These are phyloP conservation scores for Mongoloraphidia duomilia DNA, from an alignment of 2,888 invertebrate species.

Conservation along the genomic window DNA sequence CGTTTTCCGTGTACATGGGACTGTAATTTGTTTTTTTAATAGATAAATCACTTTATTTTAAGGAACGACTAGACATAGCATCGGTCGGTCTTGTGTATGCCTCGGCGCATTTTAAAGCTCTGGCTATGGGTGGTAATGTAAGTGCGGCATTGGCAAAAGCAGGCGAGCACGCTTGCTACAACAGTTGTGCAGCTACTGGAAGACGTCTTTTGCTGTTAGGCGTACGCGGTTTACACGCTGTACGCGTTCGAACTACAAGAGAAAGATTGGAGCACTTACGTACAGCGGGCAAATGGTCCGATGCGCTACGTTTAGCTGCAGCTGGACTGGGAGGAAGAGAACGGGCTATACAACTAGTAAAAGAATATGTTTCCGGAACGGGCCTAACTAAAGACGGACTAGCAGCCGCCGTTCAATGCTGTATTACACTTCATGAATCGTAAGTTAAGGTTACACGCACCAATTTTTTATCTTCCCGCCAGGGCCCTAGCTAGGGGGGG, in stretches of 20 bases:
- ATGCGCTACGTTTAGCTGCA: conserved; percentile 39
- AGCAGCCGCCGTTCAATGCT: conserved; percentile 31
- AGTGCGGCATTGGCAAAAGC: conserved; percentile 63
- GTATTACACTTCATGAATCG: conserved; percentile 34
- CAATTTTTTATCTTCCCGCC: no score
- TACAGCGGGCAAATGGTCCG: conserved; percentile 39
- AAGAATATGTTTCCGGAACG: conserved; percentile 29
- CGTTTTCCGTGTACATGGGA: no score
- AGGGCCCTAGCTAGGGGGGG: no score
- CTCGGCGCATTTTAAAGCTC: conserved; percentile 75
- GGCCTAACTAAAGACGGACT: conserved; percentile 30
- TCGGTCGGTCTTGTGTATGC: conserved; percentile 72
- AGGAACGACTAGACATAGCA: conserved; percentile 69
- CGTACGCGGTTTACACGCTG: conserved; percentile 39
- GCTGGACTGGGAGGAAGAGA: conserved; percentile 32
- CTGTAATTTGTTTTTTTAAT: background rate
- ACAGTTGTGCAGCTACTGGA: conserved; percentile 51
- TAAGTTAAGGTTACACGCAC: no score
- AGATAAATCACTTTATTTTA: conserved; percentile 12
- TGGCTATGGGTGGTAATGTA: conserved; percentile 92
- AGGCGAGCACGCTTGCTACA: conserved; percentile 62
- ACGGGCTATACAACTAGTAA: conserved; percentile 30
- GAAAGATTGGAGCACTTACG: conserved; percentile 50
- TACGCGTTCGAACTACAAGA: conserved; percentile 48
- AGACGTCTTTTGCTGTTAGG: conserved; percentile 55